Conservation (phyloP, 23 tunicate genomes). For the Clavelina lepadiformis region DNA sequence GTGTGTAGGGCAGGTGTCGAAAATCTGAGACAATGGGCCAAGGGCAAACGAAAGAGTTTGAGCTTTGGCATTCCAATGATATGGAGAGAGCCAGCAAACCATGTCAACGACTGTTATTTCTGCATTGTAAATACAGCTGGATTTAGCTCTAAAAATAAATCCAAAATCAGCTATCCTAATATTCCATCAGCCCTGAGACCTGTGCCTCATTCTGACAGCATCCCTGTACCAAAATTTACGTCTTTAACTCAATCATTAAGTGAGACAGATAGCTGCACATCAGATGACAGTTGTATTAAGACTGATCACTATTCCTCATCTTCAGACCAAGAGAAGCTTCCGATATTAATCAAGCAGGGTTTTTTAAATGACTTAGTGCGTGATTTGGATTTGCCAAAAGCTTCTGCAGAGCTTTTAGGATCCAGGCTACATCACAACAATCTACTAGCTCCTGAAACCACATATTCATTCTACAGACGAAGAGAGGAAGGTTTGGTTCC, state of each 20-base stretch:
- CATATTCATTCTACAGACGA: constrained; percentile 15
- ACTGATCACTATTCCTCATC: constrained; percentile 3
- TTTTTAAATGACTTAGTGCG: constrained; percentile 23
- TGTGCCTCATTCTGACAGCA: constrained; percentile 8
- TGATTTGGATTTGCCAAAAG: constrained; percentile 10
- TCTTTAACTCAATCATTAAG: constrained; percentile 7
- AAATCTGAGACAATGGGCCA: constrained; percentile 16
- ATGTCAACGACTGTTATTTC: constrained; percentile 13
- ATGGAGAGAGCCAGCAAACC: constrained; percentile 9
- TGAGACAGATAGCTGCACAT: constrained; percentile 14
- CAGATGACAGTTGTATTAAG: constrained; percentile 8
- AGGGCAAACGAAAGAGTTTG: constrained; percentile 8
- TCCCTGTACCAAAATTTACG: constrained; percentile 11
- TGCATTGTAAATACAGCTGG: constrained; percentile 4
- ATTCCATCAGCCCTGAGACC: constrained; percentile 11
- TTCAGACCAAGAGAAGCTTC: constrained; percentile 4
- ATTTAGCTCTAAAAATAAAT: constrained; percentile 17
- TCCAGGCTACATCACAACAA: constrained; percentile 18
- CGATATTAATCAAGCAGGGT: constrained; percentile 15
- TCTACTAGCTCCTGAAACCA: constrained; percentile 8
- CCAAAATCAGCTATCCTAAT: constrained; percentile 10
- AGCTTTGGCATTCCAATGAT: constrained; percentile 15
- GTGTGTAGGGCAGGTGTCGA: constrained; percentile 20
- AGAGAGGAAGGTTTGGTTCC: constrained; percentile 12
- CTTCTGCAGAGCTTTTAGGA: constrained; percentile 16